Evolutionary conservation across 2,888 invertebrate species (phyloP), one percentile per base, ranked within the genome.

Genomic region (Dugesia japonica): DNA sequence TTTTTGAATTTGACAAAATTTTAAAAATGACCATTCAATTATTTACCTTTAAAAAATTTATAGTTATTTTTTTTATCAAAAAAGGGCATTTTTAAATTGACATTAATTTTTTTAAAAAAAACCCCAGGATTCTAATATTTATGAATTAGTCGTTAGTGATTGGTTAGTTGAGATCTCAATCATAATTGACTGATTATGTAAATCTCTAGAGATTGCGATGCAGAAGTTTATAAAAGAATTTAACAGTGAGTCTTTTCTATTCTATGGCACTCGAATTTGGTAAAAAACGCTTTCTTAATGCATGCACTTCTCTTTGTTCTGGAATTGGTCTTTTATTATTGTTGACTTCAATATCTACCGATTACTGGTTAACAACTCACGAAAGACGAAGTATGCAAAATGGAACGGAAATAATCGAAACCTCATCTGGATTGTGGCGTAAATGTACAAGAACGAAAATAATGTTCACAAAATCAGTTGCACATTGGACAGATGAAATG

Each of bases 391-490:
- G 17, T 23, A 23, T 56, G n/a, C 56, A 20, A 20, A 56, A 56
- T 56, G 56, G 56, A 56, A 56, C 56, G 7, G 56, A 56, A 56
- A 56, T 56, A 13, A 23, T n/a, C 20, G 56, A 56, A 23, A 56
- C 1, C 23, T 56, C 56, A 9, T 56, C 56, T 56, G 56, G 56
- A 20, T n/a, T 56, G 4, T 56, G 56, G 56, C 4, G 56, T 9
- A 56, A 56, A 56, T 56, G 56, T n/a, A 56, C 56, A 56, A 56
- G 56, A n/a, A 56, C 56, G 23, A 56, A 56, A 56, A 56, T 56
- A 9, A 56, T 56, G 56, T 56, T 56, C 23, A 13, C 56, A 23
- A 56, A 56, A 56, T 20, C 56, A n/a, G 56, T 56, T n/a, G 17
- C 56, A 7, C 56, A 56, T 23, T 56, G 56, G 56, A 56, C 56